Percentiles rank a stretch among this genome's conserved stretches.
These are phyloP conservation scores for Ochotona curzoniae DNA, from an alignment of 2,113 vertebrate species.

Conservation along the genomic window DNA sequence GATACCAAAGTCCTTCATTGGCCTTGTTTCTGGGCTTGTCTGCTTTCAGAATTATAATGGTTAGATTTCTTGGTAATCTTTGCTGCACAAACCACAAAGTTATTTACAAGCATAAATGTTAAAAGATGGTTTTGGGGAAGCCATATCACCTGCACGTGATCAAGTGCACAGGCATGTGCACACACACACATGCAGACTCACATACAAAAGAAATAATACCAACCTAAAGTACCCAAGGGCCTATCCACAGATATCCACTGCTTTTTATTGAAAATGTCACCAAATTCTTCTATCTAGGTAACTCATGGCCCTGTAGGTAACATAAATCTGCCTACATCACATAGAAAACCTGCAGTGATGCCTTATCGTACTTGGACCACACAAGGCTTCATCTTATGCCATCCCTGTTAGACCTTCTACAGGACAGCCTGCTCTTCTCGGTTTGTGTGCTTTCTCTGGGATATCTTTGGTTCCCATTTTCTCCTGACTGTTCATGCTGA, in stretches of 20 bases:
- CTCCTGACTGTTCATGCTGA: neutral
- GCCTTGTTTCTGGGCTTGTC: neutral
- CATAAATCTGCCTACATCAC: neutral
- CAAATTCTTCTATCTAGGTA: neutral
- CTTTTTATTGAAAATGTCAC: conserved; percentile 1
- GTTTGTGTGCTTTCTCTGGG: neutral
- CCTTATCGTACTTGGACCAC: neutral
- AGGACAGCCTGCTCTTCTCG: neutral
- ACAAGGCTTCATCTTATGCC: neutral
- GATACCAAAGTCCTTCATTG: neutral
- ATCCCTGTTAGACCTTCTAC: neutral
- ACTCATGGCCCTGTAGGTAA: neutral
- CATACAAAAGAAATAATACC: neutral
- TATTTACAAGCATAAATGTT: neutral
- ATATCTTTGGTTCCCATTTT: conserved; percentile 4
- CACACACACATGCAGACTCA: neutral
- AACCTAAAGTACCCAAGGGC: neutral
- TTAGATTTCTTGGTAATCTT: neutral
- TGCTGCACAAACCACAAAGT: neutral
- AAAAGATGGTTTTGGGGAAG: neutral
- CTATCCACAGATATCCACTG: neutral
- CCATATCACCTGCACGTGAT: neutral
- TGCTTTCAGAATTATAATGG: neutral
- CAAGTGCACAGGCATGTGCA: neutral
- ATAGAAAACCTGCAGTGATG: neutral